A percentile compares a stretch with the other conserved stretches of the same genome.
phyloP scores from a whole-genome alignment of 2,113 vertebrate genomes.

The Paralichthys olivaceus region DNA sequence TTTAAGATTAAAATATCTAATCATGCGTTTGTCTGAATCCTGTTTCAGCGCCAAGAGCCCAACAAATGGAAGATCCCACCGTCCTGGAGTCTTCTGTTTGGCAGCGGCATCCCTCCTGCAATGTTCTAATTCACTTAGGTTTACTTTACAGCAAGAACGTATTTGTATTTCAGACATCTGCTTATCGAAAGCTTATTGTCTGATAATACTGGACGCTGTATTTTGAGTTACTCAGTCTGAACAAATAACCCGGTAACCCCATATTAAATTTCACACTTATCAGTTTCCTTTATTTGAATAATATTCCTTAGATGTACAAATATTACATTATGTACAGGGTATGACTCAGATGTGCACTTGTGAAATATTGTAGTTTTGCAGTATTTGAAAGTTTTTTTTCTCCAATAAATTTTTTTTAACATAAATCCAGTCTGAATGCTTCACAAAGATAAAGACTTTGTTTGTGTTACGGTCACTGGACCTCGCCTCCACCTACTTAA shows the following conservation, averaged over 20 bases:
- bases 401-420: constrained; percentile 29
- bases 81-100: constrained; percentile 95
- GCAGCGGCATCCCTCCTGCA: constrained; percentile 90
- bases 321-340: not conserved
- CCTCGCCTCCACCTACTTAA: constrained; percentile 18
- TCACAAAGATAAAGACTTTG: not conserved
- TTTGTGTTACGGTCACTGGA: constrained; percentile 2
- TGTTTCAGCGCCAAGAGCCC: constrained; percentile 59
- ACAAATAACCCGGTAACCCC: not conserved
- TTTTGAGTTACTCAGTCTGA: not conserved
- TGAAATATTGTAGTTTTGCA: not conserved
- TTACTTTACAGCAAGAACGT: not conserved
- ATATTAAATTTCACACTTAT: not conserved
- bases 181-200: not conserved
- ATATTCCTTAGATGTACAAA: constrained; percentile 6
- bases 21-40: not conserved
- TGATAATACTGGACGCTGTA: not conserved
- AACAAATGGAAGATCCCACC: constrained; percentile 89
- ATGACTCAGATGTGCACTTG: constrained; percentile 1
- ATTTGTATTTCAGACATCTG: constrained; percentile 2
- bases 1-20: not conserved
- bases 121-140: constrained; percentile 85
- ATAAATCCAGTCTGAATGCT: constrained; percentile 17
- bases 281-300: not conserved
- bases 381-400: not conserved